phyloP scores from a whole-genome alignment of 2,113 vertebrate species.

The Gymnocephalus cernua region DNA sequence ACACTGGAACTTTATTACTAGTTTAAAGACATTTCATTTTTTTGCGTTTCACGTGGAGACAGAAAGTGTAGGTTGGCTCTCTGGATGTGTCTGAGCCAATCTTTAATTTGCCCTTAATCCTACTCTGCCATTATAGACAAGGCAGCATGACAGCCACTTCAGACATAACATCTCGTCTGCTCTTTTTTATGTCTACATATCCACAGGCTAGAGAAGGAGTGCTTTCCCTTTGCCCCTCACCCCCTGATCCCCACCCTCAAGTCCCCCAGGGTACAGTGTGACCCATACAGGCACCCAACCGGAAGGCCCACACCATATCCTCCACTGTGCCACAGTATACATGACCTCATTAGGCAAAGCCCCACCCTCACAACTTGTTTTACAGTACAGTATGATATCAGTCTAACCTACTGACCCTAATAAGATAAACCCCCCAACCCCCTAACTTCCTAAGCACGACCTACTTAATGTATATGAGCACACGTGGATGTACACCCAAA shows the following conservation, averaged over 20 bases:
- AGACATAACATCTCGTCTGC: conserved; percentile 38
- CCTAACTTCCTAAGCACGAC: conserved; percentile 39
- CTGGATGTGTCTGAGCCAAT: conserved; percentile 15
- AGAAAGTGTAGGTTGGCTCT: conserved; percentile 3
- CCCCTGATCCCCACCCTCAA: conserved; percentile 36
- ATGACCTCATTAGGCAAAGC: conserved; percentile 66
- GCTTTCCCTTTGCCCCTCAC: conserved; percentile 33
- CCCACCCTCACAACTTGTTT: conserved; percentile 34
- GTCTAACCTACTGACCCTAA: conserved; percentile 56
- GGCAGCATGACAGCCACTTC: conserved; percentile 39
- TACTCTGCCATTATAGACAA: conserved; percentile 34
- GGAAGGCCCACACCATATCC: conserved; percentile 54
- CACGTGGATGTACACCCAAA: conserved; percentile 12
- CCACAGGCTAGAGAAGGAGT: conserved; percentile 52
- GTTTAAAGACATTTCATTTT: background rate
- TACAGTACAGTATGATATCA: conserved; percentile 48
- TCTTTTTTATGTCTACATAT: conserved; percentile 49
- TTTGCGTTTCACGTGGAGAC: background rate
- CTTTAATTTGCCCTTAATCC: conserved; percentile 60
- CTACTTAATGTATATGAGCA: conserved; percentile 41
- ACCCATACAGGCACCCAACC: conserved; percentile 76
- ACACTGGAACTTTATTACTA: no score
- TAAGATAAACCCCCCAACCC: conserved; percentile 29
- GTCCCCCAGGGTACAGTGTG: conserved; percentile 65
- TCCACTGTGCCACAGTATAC: conserved; percentile 35